Evolutionary conservation across 1,140 invertebrate genomes (phyloP).

Genomic region (Neodiprion pinetum): DNA sequence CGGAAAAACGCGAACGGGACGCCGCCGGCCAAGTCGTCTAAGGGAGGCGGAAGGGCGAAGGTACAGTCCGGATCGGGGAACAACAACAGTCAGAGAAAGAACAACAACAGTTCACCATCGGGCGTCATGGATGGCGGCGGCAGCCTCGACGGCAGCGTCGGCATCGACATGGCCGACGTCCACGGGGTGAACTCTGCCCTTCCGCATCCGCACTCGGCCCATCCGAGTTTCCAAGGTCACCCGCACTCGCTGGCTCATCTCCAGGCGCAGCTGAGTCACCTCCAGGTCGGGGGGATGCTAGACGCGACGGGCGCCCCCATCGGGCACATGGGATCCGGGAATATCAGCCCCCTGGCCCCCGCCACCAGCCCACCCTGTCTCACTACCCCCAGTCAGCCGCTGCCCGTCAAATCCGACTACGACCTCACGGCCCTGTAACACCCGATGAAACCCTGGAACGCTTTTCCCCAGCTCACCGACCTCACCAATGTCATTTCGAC

Average conservation of each 20-base stretch:
- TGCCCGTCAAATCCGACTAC: constrained; percentile 75
- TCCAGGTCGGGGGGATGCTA: constrained; percentile 58
- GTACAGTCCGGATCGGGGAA: constrained; percentile 49
- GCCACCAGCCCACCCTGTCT: constrained; percentile 52
- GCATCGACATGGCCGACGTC: constrained; percentile 48
- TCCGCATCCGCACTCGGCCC: constrained; percentile 46
- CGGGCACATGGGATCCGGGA: constrained; percentile 57
- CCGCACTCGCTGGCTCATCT: constrained; percentile 58
- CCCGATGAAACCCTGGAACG: constrained; percentile 29
- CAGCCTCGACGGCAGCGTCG: constrained; percentile 49
- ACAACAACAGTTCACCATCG: constrained; percentile 65
- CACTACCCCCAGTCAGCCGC: constrained; percentile 49
- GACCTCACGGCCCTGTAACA: constrained; percentile 77
- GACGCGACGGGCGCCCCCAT: constrained; percentile 53
- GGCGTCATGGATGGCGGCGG: constrained; percentile 53
- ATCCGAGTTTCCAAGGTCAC: constrained; percentile 57
- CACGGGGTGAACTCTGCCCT: constrained; percentile 51
- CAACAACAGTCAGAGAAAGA: constrained; percentile 64
- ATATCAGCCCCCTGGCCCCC: constrained; percentile 62
- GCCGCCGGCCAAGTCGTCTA: constrained; percentile 55
- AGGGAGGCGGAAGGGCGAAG: constrained; percentile 48
- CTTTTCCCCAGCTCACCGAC: constrained; percentile 16
- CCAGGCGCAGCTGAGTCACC: constrained; percentile 58
- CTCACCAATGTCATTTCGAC: constrained; percentile 24
- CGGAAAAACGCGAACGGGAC: constrained; percentile 81